These are phyloP conservation scores for Geotrypetes seraphini DNA, from an alignment of 2,797 vertebrate genomes.

Conservation along the genomic window DNA sequence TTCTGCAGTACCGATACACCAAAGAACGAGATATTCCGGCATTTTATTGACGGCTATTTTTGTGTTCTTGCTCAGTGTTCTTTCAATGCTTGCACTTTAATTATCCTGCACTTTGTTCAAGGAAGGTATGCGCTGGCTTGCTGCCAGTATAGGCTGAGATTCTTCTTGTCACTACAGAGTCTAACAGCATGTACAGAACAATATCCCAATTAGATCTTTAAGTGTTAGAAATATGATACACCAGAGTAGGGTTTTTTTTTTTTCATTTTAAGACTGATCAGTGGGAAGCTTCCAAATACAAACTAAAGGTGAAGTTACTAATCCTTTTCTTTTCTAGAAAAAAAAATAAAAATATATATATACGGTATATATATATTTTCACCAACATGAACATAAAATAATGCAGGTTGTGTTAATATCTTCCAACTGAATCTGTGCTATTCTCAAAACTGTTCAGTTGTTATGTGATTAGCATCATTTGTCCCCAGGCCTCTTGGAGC, in stretches of 20 bases:
- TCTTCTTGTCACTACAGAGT: conserved; percentile 48
- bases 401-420: neutral
- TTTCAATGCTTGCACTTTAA: conserved; percentile 35
- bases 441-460: too few species aligned
- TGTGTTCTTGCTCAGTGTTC: conserved; percentile 16
- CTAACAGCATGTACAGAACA: conserved; percentile 53
- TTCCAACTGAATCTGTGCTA: too few species aligned
- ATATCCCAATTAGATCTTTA: conserved; percentile 56
- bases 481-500: too few species aligned
- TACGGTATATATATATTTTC: too few species aligned
- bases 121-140: conserved; percentile 50
- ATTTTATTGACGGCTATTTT: conserved; percentile 36
- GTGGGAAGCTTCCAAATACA: conserved; percentile 24
- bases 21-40: conserved; percentile 23
- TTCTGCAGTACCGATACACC: neutral
- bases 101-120: conserved; percentile 48
- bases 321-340: conserved; percentile 13
- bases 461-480: too few species aligned
- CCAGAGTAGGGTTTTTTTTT: neutral
- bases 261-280: conserved; percentile 7
- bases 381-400: neutral
- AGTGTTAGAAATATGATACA: conserved; percentile 44
- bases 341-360: neutral
- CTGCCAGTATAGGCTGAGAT: conserved; percentile 38
- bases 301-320: conserved; percentile 2